Conservation (phyloP, 1,140 invertebrate genomes). For the Drosophila subpulchrella region DNA sequence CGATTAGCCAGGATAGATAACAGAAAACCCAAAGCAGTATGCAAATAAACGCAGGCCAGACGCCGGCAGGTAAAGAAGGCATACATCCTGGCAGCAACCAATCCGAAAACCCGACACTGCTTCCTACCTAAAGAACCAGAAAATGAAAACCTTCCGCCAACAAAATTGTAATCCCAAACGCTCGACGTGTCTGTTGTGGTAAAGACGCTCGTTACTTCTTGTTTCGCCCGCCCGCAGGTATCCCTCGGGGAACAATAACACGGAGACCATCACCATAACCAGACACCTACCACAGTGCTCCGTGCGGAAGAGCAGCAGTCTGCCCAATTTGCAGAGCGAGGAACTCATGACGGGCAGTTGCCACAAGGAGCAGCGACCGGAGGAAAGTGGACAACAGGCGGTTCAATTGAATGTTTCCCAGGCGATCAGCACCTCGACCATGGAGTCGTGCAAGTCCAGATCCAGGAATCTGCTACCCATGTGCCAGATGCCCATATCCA, state of each 20-base stretch:
- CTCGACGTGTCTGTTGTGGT: conserved; percentile 67
- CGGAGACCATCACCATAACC: conserved; percentile 69
- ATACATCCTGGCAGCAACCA: conserved; percentile 29
- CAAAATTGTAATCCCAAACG: conserved; percentile 59
- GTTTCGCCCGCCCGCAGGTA: conserved; percentile 85
- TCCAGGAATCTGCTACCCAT: conserved; percentile 79
- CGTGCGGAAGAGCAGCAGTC: conserved; percentile 89
- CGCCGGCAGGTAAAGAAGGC: conserved; percentile 41
- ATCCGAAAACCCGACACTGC: conserved; percentile 20
- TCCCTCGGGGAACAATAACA: conserved; percentile 92
- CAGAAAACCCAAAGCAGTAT: conserved; percentile 35
- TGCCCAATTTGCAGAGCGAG: conserved; percentile 88
- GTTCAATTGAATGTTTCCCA: conserved; percentile 80
- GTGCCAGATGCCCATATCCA: conserved; percentile 84
- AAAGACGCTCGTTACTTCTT: conserved; percentile 78
- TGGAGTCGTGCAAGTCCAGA: conserved; percentile 85
- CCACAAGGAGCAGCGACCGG: conserved; percentile 41
- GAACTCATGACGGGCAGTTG: conserved; percentile 34
- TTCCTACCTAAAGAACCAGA: conserved; percentile 37
- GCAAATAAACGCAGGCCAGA: conserved; percentile 33
- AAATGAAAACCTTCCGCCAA: conserved; percentile 40
- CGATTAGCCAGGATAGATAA: conserved; percentile 23
- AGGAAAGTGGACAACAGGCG: conserved; percentile 33
- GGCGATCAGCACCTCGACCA: conserved; percentile 87
- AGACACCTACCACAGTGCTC: conserved; percentile 76